A percentile compares a stretch with the other conserved stretches of the same genome.
Conservation (phyloP, 2,113 vertebrate species). For the Cyphomyrus discorhynchus region DNA sequence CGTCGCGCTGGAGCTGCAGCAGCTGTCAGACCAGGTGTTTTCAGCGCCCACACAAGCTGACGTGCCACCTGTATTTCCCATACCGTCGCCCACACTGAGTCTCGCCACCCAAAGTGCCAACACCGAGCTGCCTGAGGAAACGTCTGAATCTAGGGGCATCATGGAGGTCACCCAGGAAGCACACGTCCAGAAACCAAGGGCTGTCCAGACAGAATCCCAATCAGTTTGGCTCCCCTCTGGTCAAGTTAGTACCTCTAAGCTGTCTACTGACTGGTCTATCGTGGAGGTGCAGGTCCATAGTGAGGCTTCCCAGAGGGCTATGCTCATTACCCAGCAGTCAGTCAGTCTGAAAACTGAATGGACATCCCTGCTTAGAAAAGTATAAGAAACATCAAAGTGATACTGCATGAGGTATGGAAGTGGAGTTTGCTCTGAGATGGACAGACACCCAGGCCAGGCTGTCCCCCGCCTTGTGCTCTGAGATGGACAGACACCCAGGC, state of each 20-base stretch:
- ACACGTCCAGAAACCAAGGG: background rate
- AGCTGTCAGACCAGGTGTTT: background rate
- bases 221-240: background rate
- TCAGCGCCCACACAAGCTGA: background rate
- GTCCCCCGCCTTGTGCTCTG: background rate
- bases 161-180: background rate
- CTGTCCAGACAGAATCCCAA: background rate
- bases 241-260: background rate
- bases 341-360: background rate
- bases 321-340: background rate
- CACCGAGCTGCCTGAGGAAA: background rate
- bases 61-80: background rate
- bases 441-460: background rate
- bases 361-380: background rate
- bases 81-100: background rate
- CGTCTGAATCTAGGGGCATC: background rate
- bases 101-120: background rate
- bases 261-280: background rate
- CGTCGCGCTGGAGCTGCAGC: background rate
- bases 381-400: background rate
- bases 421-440: background rate
- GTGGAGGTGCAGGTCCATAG: background rate
- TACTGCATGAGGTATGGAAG: background rate
- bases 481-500: too few relatives aligned
- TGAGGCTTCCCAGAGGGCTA: background rate